Evolutionary conservation across 2,797 vertebrate genomes (phyloP).

Genomic region (Zenarchopterus dispar): DNA sequence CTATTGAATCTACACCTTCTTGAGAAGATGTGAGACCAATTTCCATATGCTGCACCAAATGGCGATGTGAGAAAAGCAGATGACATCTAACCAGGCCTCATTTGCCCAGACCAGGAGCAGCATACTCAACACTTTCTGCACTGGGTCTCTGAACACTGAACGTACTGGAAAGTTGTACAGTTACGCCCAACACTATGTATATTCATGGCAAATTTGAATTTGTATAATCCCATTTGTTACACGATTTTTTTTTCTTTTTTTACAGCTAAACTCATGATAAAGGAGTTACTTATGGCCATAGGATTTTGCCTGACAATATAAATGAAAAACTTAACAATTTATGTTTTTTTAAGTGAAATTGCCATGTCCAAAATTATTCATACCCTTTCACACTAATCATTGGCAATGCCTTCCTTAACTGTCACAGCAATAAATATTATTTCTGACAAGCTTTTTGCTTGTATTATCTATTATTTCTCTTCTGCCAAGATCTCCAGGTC

Average conservation of each 20-base stretch:
- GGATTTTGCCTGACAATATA: not conserved
- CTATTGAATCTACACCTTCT: slow-evolving; percentile 59
- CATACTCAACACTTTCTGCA: slow-evolving; percentile 54
- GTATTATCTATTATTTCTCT: too few species aligned
- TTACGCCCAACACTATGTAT: too few species aligned
- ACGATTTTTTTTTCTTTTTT: not conserved
- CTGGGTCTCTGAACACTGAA: slow-evolving; percentile 58
- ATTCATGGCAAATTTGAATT: not conserved
- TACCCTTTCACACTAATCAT: not conserved
- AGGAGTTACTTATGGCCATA: not conserved
- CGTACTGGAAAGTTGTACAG: slow-evolving; percentile 15
- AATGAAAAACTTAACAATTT: not conserved
- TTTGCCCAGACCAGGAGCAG: slow-evolving; percentile 78
- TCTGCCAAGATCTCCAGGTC: too few species aligned
- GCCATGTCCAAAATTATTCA: not conserved
- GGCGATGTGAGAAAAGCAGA: slow-evolving; percentile 66
- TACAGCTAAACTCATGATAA: not conserved
- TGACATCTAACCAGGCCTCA: slow-evolving; percentile 72
- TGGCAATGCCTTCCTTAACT: not conserved
- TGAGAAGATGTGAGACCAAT: slow-evolving; percentile 59
- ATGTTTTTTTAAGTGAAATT: not conserved
- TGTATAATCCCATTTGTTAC: not conserved
- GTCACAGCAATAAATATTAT: not conserved
- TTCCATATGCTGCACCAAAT: slow-evolving; percentile 73
- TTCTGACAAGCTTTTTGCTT: too few species aligned